Evolutionary conservation across 2,797 vertebrate species (phyloP).

Genomic region (Denticeps clupeoides): DNA sequence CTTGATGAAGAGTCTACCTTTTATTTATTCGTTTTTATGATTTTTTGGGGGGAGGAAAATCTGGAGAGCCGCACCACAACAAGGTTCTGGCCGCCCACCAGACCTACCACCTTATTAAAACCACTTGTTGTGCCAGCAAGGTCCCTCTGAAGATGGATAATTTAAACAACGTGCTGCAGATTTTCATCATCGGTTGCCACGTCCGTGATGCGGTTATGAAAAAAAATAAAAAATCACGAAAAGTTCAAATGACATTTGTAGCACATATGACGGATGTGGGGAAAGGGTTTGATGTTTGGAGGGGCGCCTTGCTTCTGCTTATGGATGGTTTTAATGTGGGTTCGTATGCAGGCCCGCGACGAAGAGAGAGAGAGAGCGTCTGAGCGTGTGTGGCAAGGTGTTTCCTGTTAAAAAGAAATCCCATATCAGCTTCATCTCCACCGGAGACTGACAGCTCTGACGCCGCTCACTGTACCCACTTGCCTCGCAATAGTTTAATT

Average conservation of each 20-base stretch:
- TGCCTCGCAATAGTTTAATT: too few species aligned
- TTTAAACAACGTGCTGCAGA: conserved; percentile 52
- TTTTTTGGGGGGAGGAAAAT: conserved; percentile 55
- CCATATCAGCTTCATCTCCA: too few species aligned
- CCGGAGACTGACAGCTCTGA: too few species aligned
- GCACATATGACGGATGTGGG: conserved; percentile 40
- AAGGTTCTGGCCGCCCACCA: conserved; percentile 53
- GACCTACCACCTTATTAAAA: conserved; percentile 59
- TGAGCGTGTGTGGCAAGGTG: too few species aligned
- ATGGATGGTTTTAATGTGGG: too few species aligned
- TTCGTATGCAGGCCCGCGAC: too few species aligned
- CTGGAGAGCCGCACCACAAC: conserved; percentile 53
- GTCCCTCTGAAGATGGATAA: conserved; percentile 42
- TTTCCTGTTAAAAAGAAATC: too few species aligned
- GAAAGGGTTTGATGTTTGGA: conserved; percentile 7
- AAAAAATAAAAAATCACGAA: conserved; percentile 43
- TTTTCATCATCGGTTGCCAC: conserved; percentile 59
- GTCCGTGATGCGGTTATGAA: conserved; percentile 52
- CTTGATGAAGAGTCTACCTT: too few species aligned
- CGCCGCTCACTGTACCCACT: too few species aligned
- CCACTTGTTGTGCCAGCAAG: conserved; percentile 34
- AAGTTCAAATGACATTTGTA: conserved; percentile 52
- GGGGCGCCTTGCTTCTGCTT: not conserved
- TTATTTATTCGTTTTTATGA: conserved; percentile 56
- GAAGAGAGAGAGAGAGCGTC: too few species aligned